A percentile compares a stretch with the other conserved stretches of the same genome.
Evolutionary conservation across 1,140 invertebrate genomes (phyloP).

Genomic region (Oryzaephilus surinamensis): DNA sequence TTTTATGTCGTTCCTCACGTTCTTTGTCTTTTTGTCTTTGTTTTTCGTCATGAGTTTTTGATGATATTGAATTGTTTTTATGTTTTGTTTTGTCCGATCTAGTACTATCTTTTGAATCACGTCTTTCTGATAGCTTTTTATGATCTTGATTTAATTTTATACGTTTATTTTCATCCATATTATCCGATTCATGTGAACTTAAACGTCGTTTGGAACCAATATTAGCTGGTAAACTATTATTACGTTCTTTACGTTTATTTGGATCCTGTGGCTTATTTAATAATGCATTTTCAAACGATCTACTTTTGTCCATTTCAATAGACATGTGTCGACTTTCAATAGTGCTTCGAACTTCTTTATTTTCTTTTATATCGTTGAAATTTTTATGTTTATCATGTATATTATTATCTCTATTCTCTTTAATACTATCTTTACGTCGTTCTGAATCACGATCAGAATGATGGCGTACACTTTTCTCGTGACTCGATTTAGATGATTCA

Average conservation of each 20-base stretch:
- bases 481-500: conserved; percentile 19
- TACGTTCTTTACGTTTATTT: conserved; percentile 43
- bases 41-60: conserved; percentile 22
- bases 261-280: conserved; percentile 20
- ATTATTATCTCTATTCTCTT: conserved; percentile 36
- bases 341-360: conserved; percentile 19
- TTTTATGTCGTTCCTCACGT: conserved; percentile 33
- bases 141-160: conserved; percentile 51
- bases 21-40: conserved; percentile 23
- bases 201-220: conserved; percentile 57
- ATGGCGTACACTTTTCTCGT: conserved; percentile 24
- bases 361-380: conserved; percentile 25
- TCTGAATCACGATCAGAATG: conserved; percentile 25
- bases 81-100: conserved; percentile 26
- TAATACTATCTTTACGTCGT: conserved; percentile 31
- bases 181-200: conserved; percentile 63
- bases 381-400: conserved; percentile 29
- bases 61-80: conserved; percentile 32
- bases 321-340: conserved; percentile 30
- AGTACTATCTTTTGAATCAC: conserved; percentile 61
- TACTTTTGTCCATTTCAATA: conserved; percentile 26
- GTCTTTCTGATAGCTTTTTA: conserved; percentile 44
- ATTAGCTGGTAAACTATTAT: conserved; percentile 52
- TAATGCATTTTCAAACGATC: conserved; percentile 6
- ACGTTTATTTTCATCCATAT: conserved; percentile 54